Conservation (phyloP, 2,888 invertebrate species). For the Aproaerema taeniolella region DNA sequence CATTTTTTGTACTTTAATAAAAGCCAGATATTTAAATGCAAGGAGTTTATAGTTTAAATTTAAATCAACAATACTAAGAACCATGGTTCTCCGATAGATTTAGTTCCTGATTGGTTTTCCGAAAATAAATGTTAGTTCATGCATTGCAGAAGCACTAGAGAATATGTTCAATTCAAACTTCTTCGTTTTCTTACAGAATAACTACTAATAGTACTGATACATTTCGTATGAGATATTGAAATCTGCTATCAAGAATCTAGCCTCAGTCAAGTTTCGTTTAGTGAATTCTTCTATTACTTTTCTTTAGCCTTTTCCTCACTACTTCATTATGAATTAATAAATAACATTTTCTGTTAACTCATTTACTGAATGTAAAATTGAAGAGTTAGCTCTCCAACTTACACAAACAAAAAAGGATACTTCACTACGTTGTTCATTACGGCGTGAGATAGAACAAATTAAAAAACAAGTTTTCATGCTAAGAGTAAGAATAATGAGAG, state of each 20-base stretch:
- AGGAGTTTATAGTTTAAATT: not conserved
- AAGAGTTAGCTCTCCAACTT: too few species aligned
- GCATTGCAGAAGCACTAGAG: not conserved
- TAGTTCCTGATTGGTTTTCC: slow-evolving; percentile 38
- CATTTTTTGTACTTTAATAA: not conserved
- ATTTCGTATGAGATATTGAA: not conserved
- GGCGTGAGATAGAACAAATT: too few species aligned
- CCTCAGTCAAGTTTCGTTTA: too few species aligned
- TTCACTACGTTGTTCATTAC: too few species aligned
- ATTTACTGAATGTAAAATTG: not conserved
- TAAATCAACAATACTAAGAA: not conserved
- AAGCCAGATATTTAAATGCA: not conserved
- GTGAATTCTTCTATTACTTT: not conserved
- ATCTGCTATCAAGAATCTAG: too few species aligned
- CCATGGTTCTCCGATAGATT: not conserved
- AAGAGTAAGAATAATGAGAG: too few species aligned
- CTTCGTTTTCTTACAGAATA: not conserved
- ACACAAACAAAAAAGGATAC: too few species aligned
- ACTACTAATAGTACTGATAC: not conserved
- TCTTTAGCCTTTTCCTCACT: not conserved
- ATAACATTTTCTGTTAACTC: not conserved
- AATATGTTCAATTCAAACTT: not conserved
- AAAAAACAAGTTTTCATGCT: too few species aligned
- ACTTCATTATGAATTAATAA: not conserved
- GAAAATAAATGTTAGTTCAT: slow-evolving; percentile 38